Evolutionary conservation across 2,113 vertebrate genomes (phyloP), one percentile per base, ranked within the genome.

Genomic region (Rhabdornis inornatus): DNA sequence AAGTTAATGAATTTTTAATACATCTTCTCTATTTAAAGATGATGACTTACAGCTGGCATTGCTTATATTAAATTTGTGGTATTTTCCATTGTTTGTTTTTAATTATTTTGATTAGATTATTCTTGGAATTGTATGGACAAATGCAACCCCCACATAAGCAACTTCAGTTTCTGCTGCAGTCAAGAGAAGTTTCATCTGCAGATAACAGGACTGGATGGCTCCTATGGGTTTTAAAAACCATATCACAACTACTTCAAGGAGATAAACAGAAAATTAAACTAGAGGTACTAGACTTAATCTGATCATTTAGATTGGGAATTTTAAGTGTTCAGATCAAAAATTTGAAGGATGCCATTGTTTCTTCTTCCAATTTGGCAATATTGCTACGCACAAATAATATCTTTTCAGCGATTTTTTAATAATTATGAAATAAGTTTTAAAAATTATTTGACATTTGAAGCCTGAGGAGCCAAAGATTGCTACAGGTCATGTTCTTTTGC

Each of bases 71-170:
- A 96, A 96, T 97, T 97, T 97, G 96, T 95, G 94, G 93, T 96
- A 95, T 97, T 96, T 97, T 96, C 94, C 92, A 96, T 92, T 96
- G 96, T 97, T 97, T 97, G 94, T 96, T 96, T 96, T 97, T 96
- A 96, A 96, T 96, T 97, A 97, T 97, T 97, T 96, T 96, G 91
- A 97, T 97, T 96, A 96, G 93, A 97, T 97, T 94, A 96, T 53
- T 82, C 80, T 95, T 92, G 80, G 90, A 92, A 95, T 95, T 81
- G 56, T 95, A 96, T 50, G 64, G 83, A 93, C 69, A 96, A 90
- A 90, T 90, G 94, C 92, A 93, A 89, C 64, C 72, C 80, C 60
- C 80, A 49, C 80, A 89, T 87, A 94, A 97, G 94, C 88, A 96
- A 90, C 90, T 96, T 90, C 76, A 71, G 72, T 80, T 86, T 74